A percentile compares a stretch with the other conserved stretches of the same genome.
Conservation (phyloP, 2,113 vertebrate genomes). For the Nerophis lumbriciformis region DNA sequence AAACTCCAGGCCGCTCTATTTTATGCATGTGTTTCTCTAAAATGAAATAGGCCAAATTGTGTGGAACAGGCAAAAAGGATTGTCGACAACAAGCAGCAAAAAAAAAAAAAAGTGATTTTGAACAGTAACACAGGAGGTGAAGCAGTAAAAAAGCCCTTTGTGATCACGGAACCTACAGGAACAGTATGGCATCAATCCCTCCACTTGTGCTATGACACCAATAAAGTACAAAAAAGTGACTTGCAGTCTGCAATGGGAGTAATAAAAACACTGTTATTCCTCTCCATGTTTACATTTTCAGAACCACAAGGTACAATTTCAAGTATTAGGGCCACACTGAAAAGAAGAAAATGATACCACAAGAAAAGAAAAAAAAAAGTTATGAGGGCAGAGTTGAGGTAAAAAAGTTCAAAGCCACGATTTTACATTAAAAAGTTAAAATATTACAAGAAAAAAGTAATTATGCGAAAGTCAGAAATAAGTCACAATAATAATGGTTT, state of each 20-base stretch:
- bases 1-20: slow-evolving; percentile 12
- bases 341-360: background rate
- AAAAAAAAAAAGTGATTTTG: slow-evolving; percentile 32
- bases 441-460: background rate
- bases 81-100: slow-evolving; percentile 43
- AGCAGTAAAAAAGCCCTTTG: slow-evolving; percentile 68
- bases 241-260: background rate
- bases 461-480: background rate
- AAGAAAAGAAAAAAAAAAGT: background rate
- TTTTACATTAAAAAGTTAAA: background rate
- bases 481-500: background rate
- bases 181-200: slow-evolving; percentile 31
- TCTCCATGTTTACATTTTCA: background rate
- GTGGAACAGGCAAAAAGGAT: slow-evolving; percentile 44
- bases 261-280: background rate
- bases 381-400: background rate
- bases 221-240: background rate
- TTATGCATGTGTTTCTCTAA: no score
- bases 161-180: slow-evolving; percentile 60
- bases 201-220: slow-evolving; percentile 50
- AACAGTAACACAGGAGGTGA: slow-evolving; percentile 54
- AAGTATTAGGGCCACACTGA: background rate
- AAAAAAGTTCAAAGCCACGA: background rate
- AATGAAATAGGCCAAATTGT: slow-evolving; percentile 2
- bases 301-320: background rate